These are phyloP conservation scores for Leptinotarsa tumamoca DNA, from an alignment of 2,888 invertebrate genomes.

Conservation along the genomic window DNA sequence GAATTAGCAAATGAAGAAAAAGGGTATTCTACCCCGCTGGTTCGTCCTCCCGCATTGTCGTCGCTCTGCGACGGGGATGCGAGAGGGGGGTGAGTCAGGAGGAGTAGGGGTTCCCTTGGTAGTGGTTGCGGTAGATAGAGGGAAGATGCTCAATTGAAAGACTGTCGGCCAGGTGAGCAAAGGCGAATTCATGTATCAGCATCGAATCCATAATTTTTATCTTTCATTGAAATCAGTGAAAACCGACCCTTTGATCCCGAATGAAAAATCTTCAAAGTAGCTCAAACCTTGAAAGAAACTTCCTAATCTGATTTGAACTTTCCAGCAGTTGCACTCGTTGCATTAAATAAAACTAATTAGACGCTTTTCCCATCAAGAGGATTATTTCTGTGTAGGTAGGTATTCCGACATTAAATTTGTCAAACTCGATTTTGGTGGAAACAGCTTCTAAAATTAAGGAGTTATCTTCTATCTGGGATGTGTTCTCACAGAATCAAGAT, in stretches of 20 bases:
- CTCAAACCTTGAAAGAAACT: background rate
- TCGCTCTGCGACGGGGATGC: too few species aligned
- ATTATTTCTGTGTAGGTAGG: background rate
- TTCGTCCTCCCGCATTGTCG: too few species aligned
- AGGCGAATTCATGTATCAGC: too few species aligned
- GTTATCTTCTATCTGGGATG: background rate
- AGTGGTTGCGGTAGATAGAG: too few species aligned
- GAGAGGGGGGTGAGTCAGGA: too few species aligned
- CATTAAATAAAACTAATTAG: constrained; percentile 1
- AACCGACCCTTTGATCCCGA: background rate
- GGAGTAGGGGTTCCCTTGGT: too few species aligned
- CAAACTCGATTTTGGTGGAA: background rate
- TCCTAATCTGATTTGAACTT: background rate
- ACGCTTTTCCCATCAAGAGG: constrained; percentile 4
- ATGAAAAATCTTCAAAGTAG: background rate
- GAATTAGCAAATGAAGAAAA: too few species aligned
- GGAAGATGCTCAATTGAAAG: too few species aligned
- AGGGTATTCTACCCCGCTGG: too few species aligned
- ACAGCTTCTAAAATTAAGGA: background rate
- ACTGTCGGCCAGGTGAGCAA: too few species aligned
- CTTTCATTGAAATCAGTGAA: background rate
- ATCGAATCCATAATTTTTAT: too few species aligned
- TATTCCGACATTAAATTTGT: background rate
- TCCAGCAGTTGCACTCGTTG: background rate
- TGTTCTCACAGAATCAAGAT: background rate